Percentiles rank a stretch among this genome's conserved stretches.
Evolutionary conservation across 1,140 invertebrate genomes (phyloP).

Genomic region (Frieseomelitta varia): DNA sequence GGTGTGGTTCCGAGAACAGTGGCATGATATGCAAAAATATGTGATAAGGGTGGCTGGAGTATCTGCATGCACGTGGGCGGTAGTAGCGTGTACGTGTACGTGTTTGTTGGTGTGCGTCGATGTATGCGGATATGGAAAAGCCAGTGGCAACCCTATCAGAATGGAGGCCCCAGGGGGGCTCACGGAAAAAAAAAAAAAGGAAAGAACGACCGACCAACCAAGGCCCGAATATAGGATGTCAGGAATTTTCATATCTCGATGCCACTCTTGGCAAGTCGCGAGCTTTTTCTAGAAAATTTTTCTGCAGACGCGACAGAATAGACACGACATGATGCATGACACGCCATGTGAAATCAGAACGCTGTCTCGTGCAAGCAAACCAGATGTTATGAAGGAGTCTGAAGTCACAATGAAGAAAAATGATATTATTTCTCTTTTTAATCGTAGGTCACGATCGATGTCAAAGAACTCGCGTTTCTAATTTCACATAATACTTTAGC

Average conservation of each 20-base stretch:
- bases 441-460: neutral
- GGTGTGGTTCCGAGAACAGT: slow-evolving; percentile 66
- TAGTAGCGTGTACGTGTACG: slow-evolving; percentile 39
- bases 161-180: slow-evolving; percentile 59
- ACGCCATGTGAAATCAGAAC: slow-evolving; percentile 41
- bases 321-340: slow-evolving; percentile 40
- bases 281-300: slow-evolving; percentile 66
- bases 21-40: slow-evolving; percentile 77
- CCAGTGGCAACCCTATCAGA: slow-evolving; percentile 73
- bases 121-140: slow-evolving; percentile 68
- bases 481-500: neutral
- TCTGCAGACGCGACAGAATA: slow-evolving; percentile 45
- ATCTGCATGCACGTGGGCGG: slow-evolving; percentile 32
- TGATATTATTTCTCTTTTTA: neutral
- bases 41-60: slow-evolving; percentile 71
- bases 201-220: slow-evolving; percentile 54
- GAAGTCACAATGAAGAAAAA: no score
- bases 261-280: slow-evolving; percentile 60
- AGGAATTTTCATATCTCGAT: slow-evolving; percentile 76
- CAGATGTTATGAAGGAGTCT: neutral
- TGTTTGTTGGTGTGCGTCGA: slow-evolving; percentile 38
- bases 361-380: slow-evolving; percentile 41
- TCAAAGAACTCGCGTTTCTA: neutral
- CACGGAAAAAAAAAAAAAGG: slow-evolving; percentile 45
- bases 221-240: slow-evolving; percentile 70